phyloP scores from a whole-genome alignment of 2,888 invertebrate genomes.

The Pardosa pseudoannulata region DNA sequence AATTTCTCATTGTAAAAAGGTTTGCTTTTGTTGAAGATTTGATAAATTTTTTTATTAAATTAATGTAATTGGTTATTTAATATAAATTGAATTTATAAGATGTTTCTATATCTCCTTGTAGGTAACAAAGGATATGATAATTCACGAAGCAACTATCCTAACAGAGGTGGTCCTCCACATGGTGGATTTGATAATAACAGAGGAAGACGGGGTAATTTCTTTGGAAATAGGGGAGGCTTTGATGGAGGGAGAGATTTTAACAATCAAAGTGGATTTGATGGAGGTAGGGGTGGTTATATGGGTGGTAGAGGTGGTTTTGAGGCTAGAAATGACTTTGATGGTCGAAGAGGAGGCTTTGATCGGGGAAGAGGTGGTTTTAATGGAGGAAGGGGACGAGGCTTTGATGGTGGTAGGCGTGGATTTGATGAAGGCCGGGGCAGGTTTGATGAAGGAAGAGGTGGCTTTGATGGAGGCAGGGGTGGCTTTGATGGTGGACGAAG shows the following conservation, averaged over 20 bases:
- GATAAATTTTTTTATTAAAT: too few relatives aligned
- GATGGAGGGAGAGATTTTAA: too few relatives aligned
- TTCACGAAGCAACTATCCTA: constrained; percentile 2
- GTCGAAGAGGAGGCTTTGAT: neutral
- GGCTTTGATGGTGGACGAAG: neutral
- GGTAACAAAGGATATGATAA: neutral
- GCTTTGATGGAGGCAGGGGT: constrained; percentile 5
- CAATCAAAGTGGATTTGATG: too few relatives aligned
- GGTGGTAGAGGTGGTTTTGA: constrained; percentile 37
- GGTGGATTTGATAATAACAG: neutral
- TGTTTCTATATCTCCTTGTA: too few relatives aligned
- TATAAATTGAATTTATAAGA: too few relatives aligned
- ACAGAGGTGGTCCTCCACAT: neutral
- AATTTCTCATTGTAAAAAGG: too few relatives aligned
- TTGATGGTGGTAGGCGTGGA: neutral
- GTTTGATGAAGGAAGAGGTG: neutral
- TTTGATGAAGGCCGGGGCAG: neutral
- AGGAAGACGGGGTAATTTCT: constrained; percentile 13
- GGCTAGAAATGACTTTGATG: constrained; percentile 21
- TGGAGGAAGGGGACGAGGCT: neutral
- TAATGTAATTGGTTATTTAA: too few relatives aligned
- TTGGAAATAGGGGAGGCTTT: too few relatives aligned
- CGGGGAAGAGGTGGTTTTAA: neutral
- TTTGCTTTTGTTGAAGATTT: too few relatives aligned
- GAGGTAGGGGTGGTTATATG: too few relatives aligned